Base-by-base conservation (phyloP, 2,113 vertebrate genomes). In the Scortum barcoo region DNA sequence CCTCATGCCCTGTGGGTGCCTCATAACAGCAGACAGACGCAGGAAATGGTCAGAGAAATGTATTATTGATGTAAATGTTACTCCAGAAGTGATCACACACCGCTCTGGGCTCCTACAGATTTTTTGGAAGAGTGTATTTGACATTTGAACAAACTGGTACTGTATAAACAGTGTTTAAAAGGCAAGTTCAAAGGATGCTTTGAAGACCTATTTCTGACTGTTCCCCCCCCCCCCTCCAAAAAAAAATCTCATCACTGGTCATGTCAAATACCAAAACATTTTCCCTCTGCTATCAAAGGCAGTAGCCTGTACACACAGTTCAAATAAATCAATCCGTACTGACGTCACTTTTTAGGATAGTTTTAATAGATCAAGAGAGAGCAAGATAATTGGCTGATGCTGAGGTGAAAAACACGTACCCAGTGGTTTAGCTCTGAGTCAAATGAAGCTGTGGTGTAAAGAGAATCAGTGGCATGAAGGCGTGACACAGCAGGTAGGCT, bases 121-220 rank as follows among this genome's bases (percentile, higher is more conserved):
- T 67, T 46, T 36, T 79, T 17, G 53, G 19, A 17, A 71, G 77
- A 61, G 66, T 78, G 60, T 28, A 22, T 62, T 53, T 76, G 63
- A 65, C 72, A 74, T 72, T 76, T 72, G 7, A 68, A 60, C 38
- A 72, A 69, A 77, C 53, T 56, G 20, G 14, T 69, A 56, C 56
- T 68, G 65, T 36, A 48, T 26, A 51, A 46, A 68, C 19, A 63
- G 60, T 51, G 54, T 72, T 72, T 53, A 67, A 76, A 69, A 60
- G 56, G 19, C 40, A n/a, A 57, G 50, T 77, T 81, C 58, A 86
- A 81, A 86, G 54, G 50, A 58, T 42, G 30, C 58, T 71, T 71
- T 63, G 66, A 76, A 76, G 67, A 61, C 26, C 42, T 13, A 66
- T 76, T 68, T 67, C 33, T 17, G 13, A 67, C 54, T 33, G 42